Percentiles rank a stretch among this genome's conserved stretches.
Conservation (phyloP, 2,888 invertebrate genomes). For the Lysandra coridon region DNA sequence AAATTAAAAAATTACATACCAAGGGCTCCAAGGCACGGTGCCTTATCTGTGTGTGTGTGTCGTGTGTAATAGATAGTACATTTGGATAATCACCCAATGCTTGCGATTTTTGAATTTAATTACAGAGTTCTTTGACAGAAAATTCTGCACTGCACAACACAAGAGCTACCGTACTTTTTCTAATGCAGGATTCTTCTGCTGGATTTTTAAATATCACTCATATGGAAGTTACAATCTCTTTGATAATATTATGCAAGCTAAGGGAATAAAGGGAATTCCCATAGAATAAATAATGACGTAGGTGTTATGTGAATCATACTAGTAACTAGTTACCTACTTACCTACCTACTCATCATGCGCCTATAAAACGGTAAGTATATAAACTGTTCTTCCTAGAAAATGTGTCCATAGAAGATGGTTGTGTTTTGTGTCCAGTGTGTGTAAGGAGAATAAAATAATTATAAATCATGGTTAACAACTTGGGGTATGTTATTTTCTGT, state of each 20-base stretch:
- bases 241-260: background rate
- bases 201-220: too few relatives aligned
- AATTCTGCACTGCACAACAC: too few relatives aligned
- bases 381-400: background rate
- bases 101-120: too few relatives aligned
- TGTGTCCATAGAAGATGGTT: background rate
- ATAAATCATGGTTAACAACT: background rate
- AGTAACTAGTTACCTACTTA: too few relatives aligned
- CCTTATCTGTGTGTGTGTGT: too few relatives aligned
- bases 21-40: too few relatives aligned
- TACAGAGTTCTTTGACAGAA: too few relatives aligned
- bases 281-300: background rate
- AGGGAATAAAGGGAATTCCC: background rate
- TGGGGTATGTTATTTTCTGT: background rate
- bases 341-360: background rate
- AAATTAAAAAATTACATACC: too few relatives aligned
- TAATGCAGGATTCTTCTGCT: too few relatives aligned
- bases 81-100: too few relatives aligned
- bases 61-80: too few relatives aligned
- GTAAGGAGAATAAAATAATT: background rate
- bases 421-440: background rate
- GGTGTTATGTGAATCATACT: background rate
- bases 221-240: background rate
- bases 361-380: background rate
- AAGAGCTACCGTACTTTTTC: too few relatives aligned